A percentile compares a stretch with the other conserved stretches of the same genome.
phyloP scores from a whole-genome alignment of 2,888 invertebrate genomes.

The Ernsta delagoae region DNA sequence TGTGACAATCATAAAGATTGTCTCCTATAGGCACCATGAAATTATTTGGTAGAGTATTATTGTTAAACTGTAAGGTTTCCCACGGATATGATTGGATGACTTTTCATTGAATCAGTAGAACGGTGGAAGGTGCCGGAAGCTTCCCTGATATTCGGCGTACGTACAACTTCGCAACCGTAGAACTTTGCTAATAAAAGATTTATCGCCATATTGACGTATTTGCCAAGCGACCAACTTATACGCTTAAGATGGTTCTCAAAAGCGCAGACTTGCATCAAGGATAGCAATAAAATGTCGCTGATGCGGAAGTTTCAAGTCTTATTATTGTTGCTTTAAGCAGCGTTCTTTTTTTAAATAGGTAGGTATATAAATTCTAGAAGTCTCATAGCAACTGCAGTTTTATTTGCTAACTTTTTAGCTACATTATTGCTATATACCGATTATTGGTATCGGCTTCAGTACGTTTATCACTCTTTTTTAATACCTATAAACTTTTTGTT shows the following conservation, averaged over 20 bases:
- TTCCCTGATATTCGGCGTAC: not conserved
- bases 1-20: too few relatives aligned
- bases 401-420: too few relatives aligned
- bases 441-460: too few relatives aligned
- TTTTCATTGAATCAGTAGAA: constrained; percentile 3
- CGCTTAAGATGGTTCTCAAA: constrained; percentile 8
- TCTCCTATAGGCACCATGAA: too few relatives aligned
- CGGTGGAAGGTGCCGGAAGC: not conserved
- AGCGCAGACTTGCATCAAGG: not conserved
- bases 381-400: too few relatives aligned
- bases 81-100: not conserved
- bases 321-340: not conserved
- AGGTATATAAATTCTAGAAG: too few relatives aligned
- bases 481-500: too few relatives aligned
- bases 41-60: too few relatives aligned
- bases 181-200: constrained; percentile 25
- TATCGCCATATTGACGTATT: constrained; percentile 20
- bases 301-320: not conserved
- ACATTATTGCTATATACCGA: too few relatives aligned
- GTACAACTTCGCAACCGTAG: constrained; percentile 3
- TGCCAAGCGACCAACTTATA: constrained; percentile 1
- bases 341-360: too few relatives aligned
- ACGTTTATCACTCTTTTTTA: too few relatives aligned
- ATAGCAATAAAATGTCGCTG: not conserved
- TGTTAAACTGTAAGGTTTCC: not conserved